Percentiles rank a stretch among this genome's conserved stretches.
Conservation (phyloP, 1,140 invertebrate genomes). For the Onthophagus taurus region DNA sequence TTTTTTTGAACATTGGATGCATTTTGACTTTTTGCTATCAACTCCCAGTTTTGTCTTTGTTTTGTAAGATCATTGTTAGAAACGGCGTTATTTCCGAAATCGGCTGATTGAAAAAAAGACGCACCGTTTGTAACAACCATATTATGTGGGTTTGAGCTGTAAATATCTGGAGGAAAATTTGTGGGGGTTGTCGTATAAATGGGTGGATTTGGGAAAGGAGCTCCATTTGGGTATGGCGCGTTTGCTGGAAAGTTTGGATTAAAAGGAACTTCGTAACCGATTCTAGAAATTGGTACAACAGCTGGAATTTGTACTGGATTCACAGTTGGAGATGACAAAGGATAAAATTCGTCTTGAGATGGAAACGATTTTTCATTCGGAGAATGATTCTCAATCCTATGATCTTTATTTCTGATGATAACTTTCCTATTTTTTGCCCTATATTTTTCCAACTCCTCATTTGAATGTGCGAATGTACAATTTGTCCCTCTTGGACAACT, state of each 20-base stretch:
- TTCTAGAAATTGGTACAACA: slow-evolving; percentile 27
- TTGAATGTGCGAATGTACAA: slow-evolving; percentile 88
- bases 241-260: slow-evolving; percentile 17
- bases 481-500: slow-evolving; percentile 75
- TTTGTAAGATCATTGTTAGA: slow-evolving; percentile 9
- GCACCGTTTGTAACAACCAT: slow-evolving; percentile 32
- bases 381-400: slow-evolving; percentile 29
- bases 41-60: slow-evolving; percentile 17
- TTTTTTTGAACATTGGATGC: slow-evolving; percentile 17
- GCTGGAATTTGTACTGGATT: slow-evolving; percentile 30
- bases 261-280: slow-evolving; percentile 16
- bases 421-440: slow-evolving; percentile 49
- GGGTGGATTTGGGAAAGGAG: slow-evolving; percentile 21
- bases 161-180: slow-evolving; percentile 31
- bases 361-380: slow-evolving; percentile 29
- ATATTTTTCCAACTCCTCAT: slow-evolving; percentile 81
- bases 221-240: slow-evolving; percentile 18
- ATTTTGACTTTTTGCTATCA: slow-evolving; percentile 24
- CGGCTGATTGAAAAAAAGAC: slow-evolving; percentile 20
- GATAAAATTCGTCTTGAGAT: slow-evolving; percentile 27
- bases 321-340: slow-evolving; percentile 21
- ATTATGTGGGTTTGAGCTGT: slow-evolving; percentile 29
- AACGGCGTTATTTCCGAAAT: slow-evolving; percentile 9
- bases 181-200: slow-evolving; percentile 26
- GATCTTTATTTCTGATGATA: slow-evolving; percentile 33